Conservation (phyloP, 2,888 invertebrate species). For the Buathra laborator region DNA sequence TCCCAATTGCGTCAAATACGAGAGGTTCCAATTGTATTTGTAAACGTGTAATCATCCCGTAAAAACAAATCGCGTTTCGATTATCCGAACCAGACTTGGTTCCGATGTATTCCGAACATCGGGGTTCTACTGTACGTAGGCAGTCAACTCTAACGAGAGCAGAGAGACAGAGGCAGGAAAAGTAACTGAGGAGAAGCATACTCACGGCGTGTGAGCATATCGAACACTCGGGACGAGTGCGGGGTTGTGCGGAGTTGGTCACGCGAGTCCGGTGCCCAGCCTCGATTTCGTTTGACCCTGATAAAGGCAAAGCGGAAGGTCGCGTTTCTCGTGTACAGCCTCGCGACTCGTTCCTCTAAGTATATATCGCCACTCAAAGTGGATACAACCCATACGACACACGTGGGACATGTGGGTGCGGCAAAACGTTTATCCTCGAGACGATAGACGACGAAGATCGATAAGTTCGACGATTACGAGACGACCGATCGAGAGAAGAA, state of each 20-base stretch:
- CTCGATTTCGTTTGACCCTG: slow-evolving; percentile 65
- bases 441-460: slow-evolving; percentile 44
- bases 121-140: slow-evolving; percentile 2
- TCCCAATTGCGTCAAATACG: no score
- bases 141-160: slow-evolving; percentile 37
- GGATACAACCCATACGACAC: slow-evolving; percentile 42
- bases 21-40: no score
- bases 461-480: slow-evolving; percentile 32
- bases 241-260: slow-evolving; percentile 37
- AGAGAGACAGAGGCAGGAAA: not conserved
- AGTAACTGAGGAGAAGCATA: slow-evolving; percentile 10
- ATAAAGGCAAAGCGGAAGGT: slow-evolving; percentile 59
- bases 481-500: slow-evolving; percentile 29
- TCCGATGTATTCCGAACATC: not conserved
- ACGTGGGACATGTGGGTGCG: slow-evolving; percentile 60
- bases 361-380: slow-evolving; percentile 20
- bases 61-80: no score
- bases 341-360: slow-evolving; percentile 17
- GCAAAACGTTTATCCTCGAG: slow-evolving; percentile 41
- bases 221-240: slow-evolving; percentile 20
- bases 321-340: slow-evolving; percentile 43
- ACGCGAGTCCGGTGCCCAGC: slow-evolving; percentile 63
- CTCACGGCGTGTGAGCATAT: slow-evolving; percentile 29
- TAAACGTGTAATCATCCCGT: no score
- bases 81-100: not conserved